Evolutionary conservation across 2,888 invertebrate species (phyloP).

Genomic region (Cephalotes varians): DNA sequence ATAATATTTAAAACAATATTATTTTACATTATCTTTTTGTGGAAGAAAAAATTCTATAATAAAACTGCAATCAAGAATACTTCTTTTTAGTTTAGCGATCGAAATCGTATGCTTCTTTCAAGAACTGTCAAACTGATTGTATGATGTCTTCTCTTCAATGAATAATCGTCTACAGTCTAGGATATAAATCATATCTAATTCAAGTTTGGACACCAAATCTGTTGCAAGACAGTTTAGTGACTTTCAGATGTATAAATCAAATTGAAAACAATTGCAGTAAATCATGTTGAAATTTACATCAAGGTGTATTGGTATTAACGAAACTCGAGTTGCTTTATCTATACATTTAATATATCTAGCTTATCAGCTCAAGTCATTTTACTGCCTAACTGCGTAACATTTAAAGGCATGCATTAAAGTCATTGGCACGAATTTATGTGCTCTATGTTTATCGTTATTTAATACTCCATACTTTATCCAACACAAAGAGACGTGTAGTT

Average conservation of each 20-base stretch:
- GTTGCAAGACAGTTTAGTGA: conserved; percentile 3
- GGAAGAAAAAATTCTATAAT: neutral
- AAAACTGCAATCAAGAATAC: neutral
- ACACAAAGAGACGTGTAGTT: neutral
- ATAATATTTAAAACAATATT: neutral
- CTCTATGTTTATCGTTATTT: neutral
- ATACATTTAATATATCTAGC: conserved; percentile 4
- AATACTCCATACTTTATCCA: neutral
- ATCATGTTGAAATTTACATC: conserved; percentile 30
- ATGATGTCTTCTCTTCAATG: neutral
- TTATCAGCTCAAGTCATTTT: conserved; percentile 33
- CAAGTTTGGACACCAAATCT: neutral
- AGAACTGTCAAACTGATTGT: neutral
- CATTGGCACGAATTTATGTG: conserved; percentile 7
- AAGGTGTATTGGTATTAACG: neutral
- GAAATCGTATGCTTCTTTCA: neutral
- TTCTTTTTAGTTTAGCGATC: neutral
- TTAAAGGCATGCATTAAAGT: conserved; percentile 23
- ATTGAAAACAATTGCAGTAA: conserved; percentile 11
- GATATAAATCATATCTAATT: neutral
- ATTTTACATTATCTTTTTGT: neutral
- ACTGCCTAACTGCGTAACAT: neutral
- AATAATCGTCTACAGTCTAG: neutral
- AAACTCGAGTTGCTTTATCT: conserved; percentile 5
- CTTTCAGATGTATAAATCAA: neutral